Percentiles rank a stretch among this genome's conserved stretches.
phyloP scores from a whole-genome alignment of 2,113 vertebrate species.

The Anoura caudifer region DNA sequence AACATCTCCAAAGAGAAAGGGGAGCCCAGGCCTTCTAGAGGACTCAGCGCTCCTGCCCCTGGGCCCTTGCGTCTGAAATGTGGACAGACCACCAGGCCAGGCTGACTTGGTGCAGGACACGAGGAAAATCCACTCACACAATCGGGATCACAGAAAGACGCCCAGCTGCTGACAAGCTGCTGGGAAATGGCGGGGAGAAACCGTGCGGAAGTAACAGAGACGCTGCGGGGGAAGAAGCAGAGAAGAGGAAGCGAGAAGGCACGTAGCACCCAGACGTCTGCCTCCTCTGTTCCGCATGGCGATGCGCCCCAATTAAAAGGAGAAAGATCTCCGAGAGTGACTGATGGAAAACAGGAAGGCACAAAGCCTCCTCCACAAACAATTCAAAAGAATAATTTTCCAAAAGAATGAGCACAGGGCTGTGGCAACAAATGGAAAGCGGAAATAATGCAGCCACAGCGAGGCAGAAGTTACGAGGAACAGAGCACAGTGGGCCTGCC shows the following conservation, averaged over 20 bases:
- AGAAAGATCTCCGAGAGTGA: no score
- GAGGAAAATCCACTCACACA: rapidly evolving
- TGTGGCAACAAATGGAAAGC: rapidly evolving
- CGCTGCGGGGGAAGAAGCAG: rapidly evolving
- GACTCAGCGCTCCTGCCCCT: not conserved
- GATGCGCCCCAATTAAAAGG: rapidly evolving
- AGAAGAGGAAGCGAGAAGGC: not conserved
- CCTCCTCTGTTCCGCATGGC: rapidly evolving
- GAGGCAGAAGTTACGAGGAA: no score
- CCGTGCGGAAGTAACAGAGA: rapidly evolving
- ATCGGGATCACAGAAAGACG: no score
- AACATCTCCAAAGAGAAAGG: not conserved
- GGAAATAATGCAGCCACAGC: rapidly evolving
- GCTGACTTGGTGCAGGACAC: not conserved
- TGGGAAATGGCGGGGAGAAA: rapidly evolving
- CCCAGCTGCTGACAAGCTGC: no score
- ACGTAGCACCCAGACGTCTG: not conserved
- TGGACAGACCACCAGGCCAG: no score
- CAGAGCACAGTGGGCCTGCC: not conserved
- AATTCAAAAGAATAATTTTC: not conserved
- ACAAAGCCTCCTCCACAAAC: not conserved
- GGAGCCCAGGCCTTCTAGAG: not conserved
- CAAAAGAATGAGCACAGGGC: not conserved
- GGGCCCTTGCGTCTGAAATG: not conserved
- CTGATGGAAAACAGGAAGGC: not conserved